A percentile compares a stretch with the other conserved stretches of the same genome.
Evolutionary conservation across 2,888 invertebrate genomes (phyloP).

Genomic region (Agrilus cyanescens): DNA sequence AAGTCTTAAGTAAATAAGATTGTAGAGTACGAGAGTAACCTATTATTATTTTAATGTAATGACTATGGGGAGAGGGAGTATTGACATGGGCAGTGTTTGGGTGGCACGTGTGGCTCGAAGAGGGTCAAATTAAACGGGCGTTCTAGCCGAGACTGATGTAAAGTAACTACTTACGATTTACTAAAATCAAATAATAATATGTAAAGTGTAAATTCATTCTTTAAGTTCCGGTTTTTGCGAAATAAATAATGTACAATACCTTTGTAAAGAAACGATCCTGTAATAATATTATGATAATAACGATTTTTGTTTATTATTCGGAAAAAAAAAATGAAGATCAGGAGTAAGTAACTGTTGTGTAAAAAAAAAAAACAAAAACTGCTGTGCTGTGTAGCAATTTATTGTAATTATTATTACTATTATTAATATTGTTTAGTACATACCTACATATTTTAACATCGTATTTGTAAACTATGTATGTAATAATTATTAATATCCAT

Average conservation of each 20-base stretch:
- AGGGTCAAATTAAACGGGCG: constrained; percentile 17
- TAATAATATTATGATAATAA: constrained; percentile 23
- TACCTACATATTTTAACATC: constrained; percentile 15
- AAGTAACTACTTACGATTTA: constrained; percentile 32
- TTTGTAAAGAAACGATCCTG: constrained; percentile 33
- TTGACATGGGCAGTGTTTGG: constrained; percentile 22
- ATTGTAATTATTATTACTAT: too few relatives aligned
- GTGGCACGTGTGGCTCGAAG: constrained; percentile 11
- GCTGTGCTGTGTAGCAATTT: too few relatives aligned
- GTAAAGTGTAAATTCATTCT: constrained; percentile 41
- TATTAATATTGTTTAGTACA: constrained; percentile 8
- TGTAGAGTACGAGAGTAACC: too few relatives aligned
- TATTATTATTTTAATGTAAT: too few relatives aligned
- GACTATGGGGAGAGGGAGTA: constrained; percentile 19
- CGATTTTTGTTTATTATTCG: too few relatives aligned
- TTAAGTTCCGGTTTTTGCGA: constrained; percentile 30
- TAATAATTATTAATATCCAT: constrained; percentile 11
- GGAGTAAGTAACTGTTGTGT: too few relatives aligned
- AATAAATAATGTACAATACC: constrained; percentile 32
- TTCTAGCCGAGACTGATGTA: constrained; percentile 37
- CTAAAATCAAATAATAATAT: constrained; percentile 23
- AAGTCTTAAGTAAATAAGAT: too few relatives aligned
- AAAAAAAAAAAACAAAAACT: too few relatives aligned
- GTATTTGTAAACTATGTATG: constrained; percentile 23
- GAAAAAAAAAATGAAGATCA: too few relatives aligned